Evolutionary conservation across 2,113 vertebrate genomes (phyloP), one percentile per base, ranked within the genome.

Genomic region (Esox niger): DNA sequence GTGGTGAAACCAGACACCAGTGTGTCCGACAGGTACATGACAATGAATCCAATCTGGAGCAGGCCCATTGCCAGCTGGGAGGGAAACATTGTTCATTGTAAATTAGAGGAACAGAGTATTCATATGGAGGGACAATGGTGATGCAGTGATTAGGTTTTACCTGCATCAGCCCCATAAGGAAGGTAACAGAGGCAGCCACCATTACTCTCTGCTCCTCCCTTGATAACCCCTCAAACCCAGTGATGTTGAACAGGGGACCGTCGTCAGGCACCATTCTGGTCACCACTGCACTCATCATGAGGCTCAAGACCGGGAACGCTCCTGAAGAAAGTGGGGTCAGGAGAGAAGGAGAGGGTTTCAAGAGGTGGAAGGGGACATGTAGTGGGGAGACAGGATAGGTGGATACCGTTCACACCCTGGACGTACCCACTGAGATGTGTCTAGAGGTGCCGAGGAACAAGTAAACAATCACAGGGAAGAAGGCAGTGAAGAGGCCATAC

Each of bases 1-100:
- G 95, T 97, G 1, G 96, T 97, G 83, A 98, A 98, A 66, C 94
- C 95, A 0, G 96, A 98, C 69, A 99, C 91, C 66, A 98, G 85
- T 0, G 95, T 93, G 63, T 98, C 94, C 0, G 97, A 99, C n/a
- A 98, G 84, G 85, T 98, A 99, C 74, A 94, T 93, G 68, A 94
- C 95, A 0, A 98, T 91, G 33, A 99, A 98, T 57, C 96, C 97
- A 21, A 96, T 70, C 79, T 88, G 94, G 1, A 98, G 71, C 1
- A 92, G 0, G 1, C 96, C 97, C 89, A 98, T 84, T 2, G 80
- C 80, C 81, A 98, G 70, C 96, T 99, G 87, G 66, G 29, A 59
- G 6, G 20, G 56, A 59, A 55, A 2, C 21, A n/a, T 33, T 62
- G 31, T 62, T 62, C 2, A 62, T 43, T 43, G 8, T 11, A 23